Base-by-base conservation (phyloP, 2,888 invertebrate species). In the Hirtodrosophila cameraria region DNA sequence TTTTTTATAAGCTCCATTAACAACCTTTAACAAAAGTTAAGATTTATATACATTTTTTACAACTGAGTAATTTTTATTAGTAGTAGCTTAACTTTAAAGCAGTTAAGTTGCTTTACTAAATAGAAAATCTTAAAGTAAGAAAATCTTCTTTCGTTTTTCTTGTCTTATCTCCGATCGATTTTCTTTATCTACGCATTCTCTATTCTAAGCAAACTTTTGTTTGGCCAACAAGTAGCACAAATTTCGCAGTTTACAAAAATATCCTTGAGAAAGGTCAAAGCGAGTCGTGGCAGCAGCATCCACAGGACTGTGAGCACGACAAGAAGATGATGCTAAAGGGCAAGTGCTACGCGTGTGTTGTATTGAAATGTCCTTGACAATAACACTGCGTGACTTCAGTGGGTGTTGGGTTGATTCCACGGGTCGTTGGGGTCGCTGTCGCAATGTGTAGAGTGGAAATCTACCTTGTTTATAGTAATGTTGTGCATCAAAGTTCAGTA, bases 251-350 rank as follows among this genome's bases (percentile, higher is more conserved):
- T 65, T 48, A 53, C n/a, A 48, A 20, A 45, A 86, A 79, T 86
- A 74, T 82, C 86, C 81, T 82, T 86, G 81, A 82, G 66, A 86
- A 82, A 82, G 81, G 81, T 86, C 81, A 82, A 83, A 58, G 64
- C 64, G 58, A 52, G 43, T 50, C 69, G 23, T 46, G 50, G 46
- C 75, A 59, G 46, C 75, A 59, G 80, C 69, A 72, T 65, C 64
- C 64, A 16, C 12, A 30, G 20, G 48, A 13, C 39, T 27, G 35
- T 16, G 31, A 41, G 39, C 36, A 23, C 1, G 7, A 18, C 15
- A n/a, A 7, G 9, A 3, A 33, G 33, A 31, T 3, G 43, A 2
- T 23, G 23, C 6, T 23, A 23, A 23, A 8, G 12, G 28, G 12
- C 18, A 36, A 36, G 23, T 48, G 53, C 62, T 30, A 61, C 66